A percentile compares a stretch with the other conserved stretches of the same genome.
Conservation (phyloP, 53 echinoderm and acorn worm genomes). For the Glandiceps talaboti region DNA sequence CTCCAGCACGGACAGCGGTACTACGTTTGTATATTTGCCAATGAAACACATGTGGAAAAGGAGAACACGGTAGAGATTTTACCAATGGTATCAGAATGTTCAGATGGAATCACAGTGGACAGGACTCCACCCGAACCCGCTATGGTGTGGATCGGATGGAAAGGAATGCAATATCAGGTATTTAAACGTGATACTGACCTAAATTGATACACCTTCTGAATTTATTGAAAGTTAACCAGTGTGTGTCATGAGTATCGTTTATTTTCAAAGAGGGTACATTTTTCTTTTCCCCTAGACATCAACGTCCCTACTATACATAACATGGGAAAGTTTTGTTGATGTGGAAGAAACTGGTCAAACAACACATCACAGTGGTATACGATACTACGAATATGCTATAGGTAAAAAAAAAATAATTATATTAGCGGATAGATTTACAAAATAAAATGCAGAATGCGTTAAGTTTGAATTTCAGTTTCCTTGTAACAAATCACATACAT, state of each 20-base stretch:
- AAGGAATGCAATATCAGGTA: background rate
- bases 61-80: constrained; percentile 10
- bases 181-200: too few relatives aligned
- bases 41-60: constrained; percentile 4
- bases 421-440: background rate
- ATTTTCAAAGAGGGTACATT: background rate
- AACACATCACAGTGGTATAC: constrained; percentile 27
- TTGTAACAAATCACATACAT: too few relatives aligned
- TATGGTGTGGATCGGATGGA: constrained; percentile 26
- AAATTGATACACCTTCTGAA: too few relatives aligned
- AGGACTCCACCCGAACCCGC: constrained; percentile 22
- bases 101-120: constrained; percentile 22
- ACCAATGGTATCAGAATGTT: constrained; percentile 26
- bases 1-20: constrained; percentile 28
- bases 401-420: constrained; percentile 15
- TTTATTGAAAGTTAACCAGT: too few relatives aligned
- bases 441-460: too few relatives aligned
- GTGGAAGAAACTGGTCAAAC: constrained; percentile 31
- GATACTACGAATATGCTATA: constrained; percentile 31
- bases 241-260: too few relatives aligned
- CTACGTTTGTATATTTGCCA: constrained; percentile 30
- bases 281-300: background rate
- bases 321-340: constrained; percentile 32
- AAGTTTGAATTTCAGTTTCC: too few relatives aligned
- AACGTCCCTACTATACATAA: constrained; percentile 11